Percentiles rank a stretch among this genome's conserved stretches.
Evolutionary conservation across 2,888 invertebrate genomes (phyloP).

Genomic region (Teleogryllus oceanicus): DNA sequence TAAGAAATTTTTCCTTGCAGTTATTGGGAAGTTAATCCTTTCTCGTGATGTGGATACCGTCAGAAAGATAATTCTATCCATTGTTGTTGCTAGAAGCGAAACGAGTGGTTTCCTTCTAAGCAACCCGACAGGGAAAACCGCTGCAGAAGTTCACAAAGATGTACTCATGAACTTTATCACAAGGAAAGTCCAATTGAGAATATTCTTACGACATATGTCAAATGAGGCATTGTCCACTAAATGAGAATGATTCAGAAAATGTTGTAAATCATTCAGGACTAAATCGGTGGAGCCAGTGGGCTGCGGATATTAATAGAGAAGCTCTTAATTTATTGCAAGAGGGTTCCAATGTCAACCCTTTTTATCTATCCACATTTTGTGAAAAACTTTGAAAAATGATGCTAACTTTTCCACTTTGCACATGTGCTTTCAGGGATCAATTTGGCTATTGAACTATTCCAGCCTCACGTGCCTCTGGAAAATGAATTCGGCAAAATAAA

Average conservation of each 20-base stretch:
- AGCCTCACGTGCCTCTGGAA: neutral
- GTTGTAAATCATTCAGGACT: no score
- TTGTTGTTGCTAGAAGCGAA: neutral
- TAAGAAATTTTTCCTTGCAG: no score
- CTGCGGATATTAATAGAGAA: neutral
- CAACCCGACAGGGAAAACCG: no score
- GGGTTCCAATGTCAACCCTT: no score
- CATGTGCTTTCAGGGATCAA: neutral
- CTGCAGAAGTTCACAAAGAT: no score
- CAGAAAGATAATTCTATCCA: neutral
- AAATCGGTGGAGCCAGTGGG: neutral
- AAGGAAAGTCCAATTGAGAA: no score
- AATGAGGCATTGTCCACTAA: no score
- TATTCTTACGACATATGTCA: no score
- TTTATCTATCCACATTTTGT: no score
- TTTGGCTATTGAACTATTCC: neutral
- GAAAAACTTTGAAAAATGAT: neutral
- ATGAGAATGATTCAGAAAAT: no score
- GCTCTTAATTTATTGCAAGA: no score
- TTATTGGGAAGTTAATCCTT: neutral
- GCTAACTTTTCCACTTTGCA: neutral
- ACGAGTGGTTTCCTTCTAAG: neutral
- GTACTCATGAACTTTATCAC: no score
- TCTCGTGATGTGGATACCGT: neutral
- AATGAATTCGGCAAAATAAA: neutral